Evolutionary conservation across 2,888 invertebrate genomes (phyloP), one percentile per base, ranked within the genome.

Genomic region (Sinohyriopsis cumingii): DNA sequence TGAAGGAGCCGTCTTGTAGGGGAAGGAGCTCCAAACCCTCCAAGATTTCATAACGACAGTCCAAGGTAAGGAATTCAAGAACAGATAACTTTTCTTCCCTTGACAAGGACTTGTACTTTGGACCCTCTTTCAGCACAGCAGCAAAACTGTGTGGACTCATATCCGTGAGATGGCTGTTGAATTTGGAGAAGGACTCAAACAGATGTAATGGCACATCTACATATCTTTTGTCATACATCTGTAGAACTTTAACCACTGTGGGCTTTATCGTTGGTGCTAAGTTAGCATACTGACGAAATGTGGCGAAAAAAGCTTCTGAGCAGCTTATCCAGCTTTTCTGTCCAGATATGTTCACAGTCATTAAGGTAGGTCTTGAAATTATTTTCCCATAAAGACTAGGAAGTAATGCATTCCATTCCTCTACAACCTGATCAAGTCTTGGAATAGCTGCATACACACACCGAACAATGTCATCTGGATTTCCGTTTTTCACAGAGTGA

Each of bases 401-500:
- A 45, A 15, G 45, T 15, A 68, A 45, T 15, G n/a, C 15, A 4
- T 24, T 72, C 75, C 79, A 79, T 24, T 73, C 74, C 3, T 63
- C 72, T 18, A 56, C 56, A 56, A 78, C 69, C 19, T 53, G 56
- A 25, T 66, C 64, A 19, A 65, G 33, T 60, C 66, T 25, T 24
- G 80, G 80, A 20, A 80, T 68, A 28, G 67, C 28, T 57, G 22
- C 55, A 60, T 77, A 75, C 1, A 76, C 69, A 1, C 60, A 5
- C 1, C 62, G 54, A 33, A 73, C 67, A 9, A 62, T 55, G 54
- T 73, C 57, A n/a, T 60, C 55, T 20, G 61, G 59, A 67, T 71
- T 73, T 56, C 63, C 60, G 28, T 66, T 59, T 53, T 61, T 12
- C 24, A 61, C 24, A 25, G 69, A 65, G 18, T 22, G 54, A 20